These are phyloP conservation scores for Ammospiza nelsoni DNA, from an alignment of 2,113 vertebrate genomes.

Conservation along the genomic window DNA sequence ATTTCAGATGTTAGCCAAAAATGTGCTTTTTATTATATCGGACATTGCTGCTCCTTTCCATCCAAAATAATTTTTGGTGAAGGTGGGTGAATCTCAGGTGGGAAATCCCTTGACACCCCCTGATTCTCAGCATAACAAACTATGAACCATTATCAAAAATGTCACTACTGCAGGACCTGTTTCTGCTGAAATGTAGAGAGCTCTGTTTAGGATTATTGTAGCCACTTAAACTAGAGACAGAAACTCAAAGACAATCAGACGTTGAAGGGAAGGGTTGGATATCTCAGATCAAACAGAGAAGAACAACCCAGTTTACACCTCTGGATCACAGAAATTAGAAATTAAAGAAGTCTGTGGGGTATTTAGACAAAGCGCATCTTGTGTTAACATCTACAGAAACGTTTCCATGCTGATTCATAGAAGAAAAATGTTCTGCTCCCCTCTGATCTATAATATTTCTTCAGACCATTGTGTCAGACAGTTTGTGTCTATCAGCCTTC, in stretches of 20 bases:
- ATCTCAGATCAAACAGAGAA: background rate
- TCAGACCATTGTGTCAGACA: background rate
- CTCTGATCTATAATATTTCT: background rate
- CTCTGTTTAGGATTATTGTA: background rate
- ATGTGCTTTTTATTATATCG: conserved; percentile 49
- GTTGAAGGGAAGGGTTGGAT: background rate
- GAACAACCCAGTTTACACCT: background rate
- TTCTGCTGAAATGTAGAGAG: background rate
- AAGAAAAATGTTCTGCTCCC: background rate
- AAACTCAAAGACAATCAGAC: background rate
- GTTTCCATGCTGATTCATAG: background rate
- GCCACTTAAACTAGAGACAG: background rate
- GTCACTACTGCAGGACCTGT: background rate
- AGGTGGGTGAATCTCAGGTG: conserved; percentile 16
- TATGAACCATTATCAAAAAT: background rate
- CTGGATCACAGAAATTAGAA: conserved; percentile 3
- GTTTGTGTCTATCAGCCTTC: background rate
- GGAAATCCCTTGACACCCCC: background rate
- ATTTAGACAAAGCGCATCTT: background rate
- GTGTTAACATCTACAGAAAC: background rate
- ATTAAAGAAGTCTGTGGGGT: background rate
- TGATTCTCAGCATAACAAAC: background rate
- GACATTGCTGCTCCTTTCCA: background rate
- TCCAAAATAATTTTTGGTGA: conserved; percentile 6
- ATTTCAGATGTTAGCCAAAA: conserved; percentile 62